Percentiles rank a stretch among this genome's conserved stretches.
phyloP scores from a whole-genome alignment of 2,797 vertebrate genomes.

The Scyliorhinus canicula region DNA sequence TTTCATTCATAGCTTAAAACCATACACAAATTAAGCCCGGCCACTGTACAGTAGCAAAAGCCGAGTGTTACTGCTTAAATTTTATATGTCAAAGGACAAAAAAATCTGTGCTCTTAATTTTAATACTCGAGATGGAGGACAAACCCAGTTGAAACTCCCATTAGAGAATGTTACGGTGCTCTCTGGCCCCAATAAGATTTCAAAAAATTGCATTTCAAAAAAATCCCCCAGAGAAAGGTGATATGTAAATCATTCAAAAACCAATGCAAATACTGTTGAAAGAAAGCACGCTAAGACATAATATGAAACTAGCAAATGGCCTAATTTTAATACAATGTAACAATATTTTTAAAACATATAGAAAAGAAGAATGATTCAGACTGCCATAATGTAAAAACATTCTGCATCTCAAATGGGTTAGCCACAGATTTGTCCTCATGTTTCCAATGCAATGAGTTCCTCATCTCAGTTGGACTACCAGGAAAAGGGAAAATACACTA shows the following conservation, averaged over 20 bases:
- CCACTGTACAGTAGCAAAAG: not conserved
- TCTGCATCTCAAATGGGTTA: not conserved
- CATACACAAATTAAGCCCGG: not conserved
- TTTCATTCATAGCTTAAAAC: not conserved
- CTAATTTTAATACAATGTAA: not conserved
- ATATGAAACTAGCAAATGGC: not conserved
- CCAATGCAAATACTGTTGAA: not conserved
- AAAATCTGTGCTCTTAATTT: not conserved
- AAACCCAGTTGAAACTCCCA: not conserved
- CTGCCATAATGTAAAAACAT: not conserved
- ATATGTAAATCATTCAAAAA: conserved; percentile 15
- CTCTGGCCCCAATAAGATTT: not conserved
- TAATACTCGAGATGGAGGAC: not conserved
- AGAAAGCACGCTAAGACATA: not conserved
- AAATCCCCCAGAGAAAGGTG: not conserved
- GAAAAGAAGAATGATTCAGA: not conserved
- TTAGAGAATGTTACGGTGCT: not conserved
- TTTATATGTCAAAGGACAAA: not conserved
- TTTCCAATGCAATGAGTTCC: not conserved
- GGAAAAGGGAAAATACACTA: not conserved
- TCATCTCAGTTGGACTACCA: not conserved
- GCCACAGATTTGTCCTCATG: not conserved
- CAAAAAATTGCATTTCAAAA: not conserved
- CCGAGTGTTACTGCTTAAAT: not conserved
- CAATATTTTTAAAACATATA: not conserved